phyloP scores from a whole-genome alignment of 2,888 invertebrate species.

The Caenorhabditis sp. region DNA sequence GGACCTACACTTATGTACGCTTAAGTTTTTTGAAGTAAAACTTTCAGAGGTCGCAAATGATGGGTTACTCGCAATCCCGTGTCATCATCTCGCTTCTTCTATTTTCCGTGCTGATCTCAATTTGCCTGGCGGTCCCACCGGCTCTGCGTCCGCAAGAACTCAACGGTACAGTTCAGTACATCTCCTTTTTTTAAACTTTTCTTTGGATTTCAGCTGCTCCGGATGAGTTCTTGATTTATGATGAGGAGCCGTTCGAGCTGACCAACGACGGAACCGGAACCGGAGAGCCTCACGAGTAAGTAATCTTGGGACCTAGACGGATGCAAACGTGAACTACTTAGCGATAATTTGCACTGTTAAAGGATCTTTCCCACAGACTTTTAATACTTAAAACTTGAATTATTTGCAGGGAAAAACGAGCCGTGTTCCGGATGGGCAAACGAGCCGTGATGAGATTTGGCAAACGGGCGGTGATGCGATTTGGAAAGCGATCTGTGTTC shows the following conservation, averaged over 20 bases:
- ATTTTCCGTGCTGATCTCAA: constrained; percentile 20
- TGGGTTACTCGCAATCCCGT: constrained; percentile 43
- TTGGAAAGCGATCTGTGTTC: constrained; percentile 64
- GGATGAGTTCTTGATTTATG: constrained; percentile 13
- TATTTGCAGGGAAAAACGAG: constrained; percentile 40
- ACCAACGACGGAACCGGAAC: constrained; percentile 4
- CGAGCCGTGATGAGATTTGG: constrained; percentile 67
- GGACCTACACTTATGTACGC: too few relatives aligned
- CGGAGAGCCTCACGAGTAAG: constrained; percentile 27
- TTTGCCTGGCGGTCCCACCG: constrained; percentile 16
- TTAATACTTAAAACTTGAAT: neutral
- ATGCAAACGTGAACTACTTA: too few relatives aligned
- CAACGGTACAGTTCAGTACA: neutral
- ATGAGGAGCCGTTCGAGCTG: constrained; percentile 13
- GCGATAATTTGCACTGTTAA: too few relatives aligned
- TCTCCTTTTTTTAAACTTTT: neutral
- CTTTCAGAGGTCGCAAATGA: too few relatives aligned
- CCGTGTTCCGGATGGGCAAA: constrained; percentile 60
- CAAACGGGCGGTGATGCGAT: constrained; percentile 65
- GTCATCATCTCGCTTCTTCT: constrained; percentile 22
- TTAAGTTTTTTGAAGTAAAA: too few relatives aligned
- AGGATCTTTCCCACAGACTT: too few relatives aligned
- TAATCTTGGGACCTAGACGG: too few relatives aligned
- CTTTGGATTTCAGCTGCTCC: neutral
- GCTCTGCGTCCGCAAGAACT: constrained; percentile 5